Conservation (phyloP, 2,888 invertebrate species). For the Drosophila mayaguana region DNA sequence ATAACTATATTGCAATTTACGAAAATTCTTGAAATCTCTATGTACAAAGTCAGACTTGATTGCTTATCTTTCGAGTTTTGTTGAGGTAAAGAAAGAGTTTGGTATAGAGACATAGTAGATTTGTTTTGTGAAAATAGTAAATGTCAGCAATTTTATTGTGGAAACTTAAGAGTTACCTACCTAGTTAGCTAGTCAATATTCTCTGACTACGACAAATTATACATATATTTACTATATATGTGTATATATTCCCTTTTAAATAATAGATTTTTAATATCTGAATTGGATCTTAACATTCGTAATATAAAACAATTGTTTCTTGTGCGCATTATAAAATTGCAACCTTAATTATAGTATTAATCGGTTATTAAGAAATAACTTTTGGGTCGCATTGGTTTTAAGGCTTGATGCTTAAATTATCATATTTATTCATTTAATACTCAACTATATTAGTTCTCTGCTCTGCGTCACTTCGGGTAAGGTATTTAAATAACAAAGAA, state of each 20-base stretch:
- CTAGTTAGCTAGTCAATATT: conserved; percentile 37
- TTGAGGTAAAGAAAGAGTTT: conserved; percentile 74
- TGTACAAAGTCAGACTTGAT: conserved; percentile 84
- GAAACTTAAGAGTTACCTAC: conserved; percentile 36
- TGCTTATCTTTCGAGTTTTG: conserved; percentile 72
- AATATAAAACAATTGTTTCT: conserved; percentile 58
- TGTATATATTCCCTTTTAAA: conserved; percentile 2
- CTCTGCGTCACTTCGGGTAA: neutral
- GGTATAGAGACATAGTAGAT: conserved; percentile 54
- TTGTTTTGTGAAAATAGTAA: conserved; percentile 48
- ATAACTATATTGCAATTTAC: conserved; percentile 29
- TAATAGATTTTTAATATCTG: conserved; percentile 17
- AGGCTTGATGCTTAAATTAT: conserved; percentile 44
- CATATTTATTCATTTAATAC: conserved; percentile 19
- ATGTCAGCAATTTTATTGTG: conserved; percentile 45
- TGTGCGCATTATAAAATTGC: conserved; percentile 59
- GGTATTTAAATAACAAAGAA: conserved; percentile 19
- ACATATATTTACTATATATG: neutral
- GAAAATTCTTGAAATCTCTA: conserved; percentile 73
- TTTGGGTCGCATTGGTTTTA: conserved; percentile 43
- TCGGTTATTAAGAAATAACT: conserved; percentile 31
- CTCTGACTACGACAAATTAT: conserved; percentile 33
- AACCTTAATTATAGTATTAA: conserved; percentile 25
- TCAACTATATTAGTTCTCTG: conserved; percentile 7
- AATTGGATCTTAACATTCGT: conserved; percentile 18